phyloP scores from a whole-genome alignment of 1,140 invertebrate genomes.

The Tetranychus urticae region DNA sequence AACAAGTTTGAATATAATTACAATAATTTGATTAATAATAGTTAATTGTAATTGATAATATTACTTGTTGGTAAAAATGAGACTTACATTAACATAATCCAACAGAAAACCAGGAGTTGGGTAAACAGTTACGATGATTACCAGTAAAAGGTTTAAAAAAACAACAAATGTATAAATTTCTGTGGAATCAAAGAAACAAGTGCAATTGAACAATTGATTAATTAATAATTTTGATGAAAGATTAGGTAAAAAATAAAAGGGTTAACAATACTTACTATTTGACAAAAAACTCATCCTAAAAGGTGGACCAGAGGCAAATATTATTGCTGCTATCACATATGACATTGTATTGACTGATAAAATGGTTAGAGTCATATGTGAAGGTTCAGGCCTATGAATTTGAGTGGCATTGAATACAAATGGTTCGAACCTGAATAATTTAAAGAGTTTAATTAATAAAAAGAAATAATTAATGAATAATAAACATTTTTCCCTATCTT shows the following conservation, averaged over 20 bases:
- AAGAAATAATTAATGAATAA: no score
- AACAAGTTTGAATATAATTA: no score
- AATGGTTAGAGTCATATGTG: slow-evolving; percentile 12
- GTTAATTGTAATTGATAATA: not conserved
- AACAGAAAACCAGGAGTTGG: slow-evolving; percentile 8
- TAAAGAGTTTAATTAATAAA: no score
- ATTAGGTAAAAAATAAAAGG: not conserved
- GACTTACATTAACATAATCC: slow-evolving; percentile 11
- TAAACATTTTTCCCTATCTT: no score
- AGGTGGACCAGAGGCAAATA: slow-evolving; percentile 16
- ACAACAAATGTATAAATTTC: slow-evolving; percentile 6
- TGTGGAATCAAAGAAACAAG: not conserved
- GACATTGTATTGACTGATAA: slow-evolving; percentile 14
- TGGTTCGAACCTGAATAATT: slow-evolving; percentile 7
- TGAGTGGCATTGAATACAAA: slow-evolving; percentile 9
- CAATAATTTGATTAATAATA: no score
- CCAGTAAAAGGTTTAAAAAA: slow-evolving; percentile 9
- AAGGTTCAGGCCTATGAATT: slow-evolving; percentile 5
- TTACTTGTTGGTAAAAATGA: not conserved
- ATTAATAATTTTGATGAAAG: no score
- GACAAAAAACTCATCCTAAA: slow-evolving; percentile 11
- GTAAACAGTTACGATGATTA: slow-evolving; percentile 9
- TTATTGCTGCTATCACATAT: slow-evolving; percentile 15
- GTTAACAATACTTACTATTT: slow-evolving; percentile 10
- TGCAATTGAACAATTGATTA: no score